Evolutionary conservation across 1,140 invertebrate genomes (phyloP), one percentile per base, ranked within the genome.

Genomic region (Magallana ariakensis): DNA sequence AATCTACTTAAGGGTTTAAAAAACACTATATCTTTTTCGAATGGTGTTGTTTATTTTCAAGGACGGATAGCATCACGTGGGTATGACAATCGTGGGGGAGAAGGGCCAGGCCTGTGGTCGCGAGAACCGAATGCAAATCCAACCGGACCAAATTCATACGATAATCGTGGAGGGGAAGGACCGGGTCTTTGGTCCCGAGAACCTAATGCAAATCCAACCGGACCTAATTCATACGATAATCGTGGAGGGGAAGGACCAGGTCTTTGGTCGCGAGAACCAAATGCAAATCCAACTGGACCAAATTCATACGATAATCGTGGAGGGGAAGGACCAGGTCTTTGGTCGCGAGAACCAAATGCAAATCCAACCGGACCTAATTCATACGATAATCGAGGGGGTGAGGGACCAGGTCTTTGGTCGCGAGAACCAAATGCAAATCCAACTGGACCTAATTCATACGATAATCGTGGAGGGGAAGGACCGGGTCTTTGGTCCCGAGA

Each of bases 261-360:
- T 11, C 66, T 75, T 9, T 75, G 22, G 22, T 75, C 66, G 5
- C 66, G 66, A 33, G 66, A 75, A 75, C 66, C 66, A 2, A 75
- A 75, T 75, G 22, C 66, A 22, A 75, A 75, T 11, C 66, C 66
- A 2, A 75, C 66, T 33, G 66, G 66, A 1, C 66, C 66, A 10
- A 75, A 75, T 33, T 75, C 66, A 1, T 75, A 75, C 22, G 66
- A 75, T 26, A 75, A 75, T 75, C 66, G 66, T 75, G 66, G 66
- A 10, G 66, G 66, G 6, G 66, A 75, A 75, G 66, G 66, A 1
- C 66, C 66, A 33, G 66, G 66, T 3, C 66, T 75, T 9, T 75
- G 22, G 22, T 75, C 66, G 3, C 26, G 66, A 33, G 22, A 26
- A 75, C 33, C 33, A 46, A 46, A 46, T 46, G 66, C 66, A 22